These are phyloP conservation scores for Drosophila ercepeae DNA, from an alignment of 1,140 invertebrate species.

Conservation along the genomic window DNA sequence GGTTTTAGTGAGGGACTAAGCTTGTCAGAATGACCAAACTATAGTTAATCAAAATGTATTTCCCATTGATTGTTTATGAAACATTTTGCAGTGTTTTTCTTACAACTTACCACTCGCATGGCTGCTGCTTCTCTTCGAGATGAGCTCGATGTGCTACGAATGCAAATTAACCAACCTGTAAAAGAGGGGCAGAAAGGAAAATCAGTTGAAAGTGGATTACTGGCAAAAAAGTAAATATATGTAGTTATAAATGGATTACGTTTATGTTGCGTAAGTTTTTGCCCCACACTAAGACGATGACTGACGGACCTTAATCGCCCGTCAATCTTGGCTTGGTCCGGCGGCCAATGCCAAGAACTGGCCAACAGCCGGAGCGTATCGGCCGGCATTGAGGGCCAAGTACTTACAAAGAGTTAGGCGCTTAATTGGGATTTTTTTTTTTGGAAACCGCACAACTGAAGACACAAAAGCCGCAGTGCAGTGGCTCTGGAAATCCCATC, in stretches of 20 bases:
- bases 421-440: conserved; percentile 32
- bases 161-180: conserved; percentile 61
- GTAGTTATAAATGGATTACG: conserved; percentile 67
- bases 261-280: conserved; percentile 67
- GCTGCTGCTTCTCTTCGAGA: conserved; percentile 39
- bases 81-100: neutral
- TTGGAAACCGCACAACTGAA: conserved; percentile 17
- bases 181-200: conserved; percentile 20
- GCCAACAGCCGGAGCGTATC: conserved; percentile 55
- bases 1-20: too few species aligned
- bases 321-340: conserved; percentile 57
- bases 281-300: neutral
- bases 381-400: conserved; percentile 31
- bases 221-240: conserved; percentile 13
- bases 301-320: conserved; percentile 49
- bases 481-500: conserved; percentile 23
- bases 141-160: conserved; percentile 49
- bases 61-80: neutral
- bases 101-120: conserved; percentile 61
- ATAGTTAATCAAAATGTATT: neutral
- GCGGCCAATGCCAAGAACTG: conserved; percentile 70
- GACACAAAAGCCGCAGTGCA: conserved; percentile 20
- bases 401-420: conserved; percentile 2
- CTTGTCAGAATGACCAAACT: neutral
- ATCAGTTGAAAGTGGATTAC: conserved; percentile 3